Evolutionary conservation across 2,888 invertebrate species (phyloP).

Genomic region (Apotomis betuletana): DNA sequence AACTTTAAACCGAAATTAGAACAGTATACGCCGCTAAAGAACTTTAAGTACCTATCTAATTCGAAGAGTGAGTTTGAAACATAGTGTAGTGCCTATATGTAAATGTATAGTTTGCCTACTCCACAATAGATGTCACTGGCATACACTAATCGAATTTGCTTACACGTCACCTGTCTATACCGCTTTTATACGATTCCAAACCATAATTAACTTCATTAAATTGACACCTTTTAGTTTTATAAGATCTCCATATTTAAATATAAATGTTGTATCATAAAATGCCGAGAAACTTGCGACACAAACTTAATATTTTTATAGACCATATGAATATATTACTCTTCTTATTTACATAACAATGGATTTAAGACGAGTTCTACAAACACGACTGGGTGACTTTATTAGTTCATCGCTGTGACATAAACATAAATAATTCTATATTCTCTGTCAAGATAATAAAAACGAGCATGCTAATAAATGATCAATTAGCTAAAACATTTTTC

Average conservation of each 20-base stretch:
- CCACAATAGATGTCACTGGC: slow-evolving; percentile 65
- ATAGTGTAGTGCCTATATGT: background rate
- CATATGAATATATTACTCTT: slow-evolving; percentile 33
- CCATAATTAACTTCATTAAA: slow-evolving; percentile 31
- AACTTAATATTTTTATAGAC: slow-evolving; percentile 36
- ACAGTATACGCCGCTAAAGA: no score
- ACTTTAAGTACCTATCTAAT: no score
- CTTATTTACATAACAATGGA: slow-evolving; percentile 38
- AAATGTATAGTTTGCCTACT: slow-evolving; percentile 51
- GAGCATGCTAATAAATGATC: slow-evolving; percentile 1
- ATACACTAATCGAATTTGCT: slow-evolving; percentile 27
- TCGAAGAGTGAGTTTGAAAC: no score
- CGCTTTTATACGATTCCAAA: slow-evolving; percentile 2
- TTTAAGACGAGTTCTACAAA: slow-evolving; percentile 33
- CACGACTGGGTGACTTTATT: slow-evolving; percentile 31
- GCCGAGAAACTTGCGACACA: slow-evolving; percentile 19
- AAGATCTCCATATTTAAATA: slow-evolving; percentile 28
- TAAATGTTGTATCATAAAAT: slow-evolving; percentile 34
- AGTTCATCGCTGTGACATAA: slow-evolving; percentile 22
- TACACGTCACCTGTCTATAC: background rate
- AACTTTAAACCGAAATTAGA: no score
- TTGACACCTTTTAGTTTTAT: slow-evolving; percentile 38
- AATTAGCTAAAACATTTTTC: background rate
- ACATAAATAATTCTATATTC: slow-evolving; percentile 9
- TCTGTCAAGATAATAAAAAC: slow-evolving; percentile 6